These are phyloP conservation scores for Columba livia DNA, from an alignment of 2,113 vertebrate species.

Conservation along the genomic window DNA sequence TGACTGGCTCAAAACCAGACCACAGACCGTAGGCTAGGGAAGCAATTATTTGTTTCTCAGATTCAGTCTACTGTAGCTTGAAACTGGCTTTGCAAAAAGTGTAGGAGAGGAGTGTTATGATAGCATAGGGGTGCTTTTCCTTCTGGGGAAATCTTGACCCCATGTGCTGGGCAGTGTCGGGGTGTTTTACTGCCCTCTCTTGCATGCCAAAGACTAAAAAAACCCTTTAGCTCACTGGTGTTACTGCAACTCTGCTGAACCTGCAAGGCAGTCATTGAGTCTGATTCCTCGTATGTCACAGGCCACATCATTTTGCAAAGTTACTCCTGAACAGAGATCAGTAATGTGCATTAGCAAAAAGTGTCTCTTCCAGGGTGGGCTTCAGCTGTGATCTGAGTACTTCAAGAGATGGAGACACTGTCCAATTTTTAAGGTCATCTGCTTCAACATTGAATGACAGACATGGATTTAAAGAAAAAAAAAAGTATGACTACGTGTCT, in stretches of 20 bases:
- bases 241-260: neutral
- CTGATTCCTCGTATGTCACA: neutral
- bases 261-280: neutral
- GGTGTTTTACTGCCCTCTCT: neutral
- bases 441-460: neutral
- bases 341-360: neutral
- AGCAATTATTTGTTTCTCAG: neutral
- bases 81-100: neutral
- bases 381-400: neutral
- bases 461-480: neutral
- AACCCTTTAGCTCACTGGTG: neutral
- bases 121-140: neutral
- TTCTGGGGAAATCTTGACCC: neutral
- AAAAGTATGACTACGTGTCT: neutral
- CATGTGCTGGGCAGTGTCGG: neutral
- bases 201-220: neutral
- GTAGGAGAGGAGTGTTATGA: neutral
- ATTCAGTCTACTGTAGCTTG: neutral
- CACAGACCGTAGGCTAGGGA: neutral
- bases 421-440: neutral
- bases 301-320: neutral
- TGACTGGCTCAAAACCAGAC: neutral
- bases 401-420: neutral
- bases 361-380: neutral
- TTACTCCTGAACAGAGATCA: neutral